Evolutionary conservation across 2,113 vertebrate genomes (phyloP), one percentile per base, ranked within the genome.

Genomic region (Picathartes gymnocephalus): DNA sequence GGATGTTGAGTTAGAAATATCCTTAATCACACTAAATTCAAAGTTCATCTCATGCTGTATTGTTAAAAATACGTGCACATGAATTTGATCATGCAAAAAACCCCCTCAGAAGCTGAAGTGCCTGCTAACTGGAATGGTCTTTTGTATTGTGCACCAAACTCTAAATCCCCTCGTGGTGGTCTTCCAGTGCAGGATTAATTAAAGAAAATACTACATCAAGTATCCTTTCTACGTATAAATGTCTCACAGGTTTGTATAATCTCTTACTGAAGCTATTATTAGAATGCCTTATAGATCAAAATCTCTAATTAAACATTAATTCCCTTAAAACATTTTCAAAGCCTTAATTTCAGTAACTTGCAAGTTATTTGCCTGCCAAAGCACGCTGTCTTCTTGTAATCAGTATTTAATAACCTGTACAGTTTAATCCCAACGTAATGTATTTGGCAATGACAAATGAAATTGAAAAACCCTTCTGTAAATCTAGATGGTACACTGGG

Each of bases 221-320:
- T 54, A 71, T 66, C 14, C 28, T 82, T 94, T 85, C 51, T 68
- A 50, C 60, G 79, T 79, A 51, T 0, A 6, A 51, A 45, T 44
- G 39, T 78, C 70, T 89, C 27, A 19, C 51, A 91, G 61, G 53
- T 83, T 84, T 68, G 13, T 81, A 39, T 81, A 66, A 91, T 81
- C 61, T 81, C 78, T 83, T 66, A 33, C 30, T 65, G 47, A 91
- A 92, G 78, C 69, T 70, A 24, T 89, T 94, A 86, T 51, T 86
- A 51, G 81, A 91, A 78, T 51, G 51, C 44, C 65, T 92, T 35
- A 42, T 31, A 89, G 54, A 93, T 95, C 70, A 87, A 76, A 89
- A 85, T 79, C 73, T 57, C 47, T 90, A 95, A 93, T 94, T 86
- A 92, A 94, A 89, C 86, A 89, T 91, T 74, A 95, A 92, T 93